Percentiles rank a stretch among this genome's conserved stretches.
Evolutionary conservation across 2,797 vertebrate genomes (phyloP).

Genomic region (Dendrocincla fuliginosa): DNA sequence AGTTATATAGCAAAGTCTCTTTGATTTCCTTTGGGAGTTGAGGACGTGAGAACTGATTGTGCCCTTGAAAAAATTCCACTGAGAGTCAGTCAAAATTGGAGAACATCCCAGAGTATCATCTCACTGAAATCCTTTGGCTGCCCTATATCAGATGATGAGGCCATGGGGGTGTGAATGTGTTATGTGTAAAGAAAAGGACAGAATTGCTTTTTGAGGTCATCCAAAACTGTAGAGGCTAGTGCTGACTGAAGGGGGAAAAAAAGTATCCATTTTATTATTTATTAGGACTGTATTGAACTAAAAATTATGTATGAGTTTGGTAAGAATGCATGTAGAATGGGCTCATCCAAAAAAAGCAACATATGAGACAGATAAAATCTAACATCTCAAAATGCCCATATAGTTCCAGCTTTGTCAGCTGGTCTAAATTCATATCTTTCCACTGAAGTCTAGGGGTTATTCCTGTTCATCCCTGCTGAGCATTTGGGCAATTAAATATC

Average conservation of each 20-base stretch:
- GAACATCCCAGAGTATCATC: conserved; percentile 12
- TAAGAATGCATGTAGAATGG: not conserved
- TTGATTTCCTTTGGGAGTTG: conserved; percentile 23
- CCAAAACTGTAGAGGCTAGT: not conserved
- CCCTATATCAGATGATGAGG: not conserved
- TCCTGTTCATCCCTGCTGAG: not conserved
- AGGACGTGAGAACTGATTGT: not conserved
- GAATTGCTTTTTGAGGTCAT: not conserved
- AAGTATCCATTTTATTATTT: not conserved
- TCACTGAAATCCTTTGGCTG: conserved; percentile 22
- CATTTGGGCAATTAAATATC: conserved; percentile 3
- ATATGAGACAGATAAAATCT: not conserved
- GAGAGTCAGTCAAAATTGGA: conserved; percentile 27
- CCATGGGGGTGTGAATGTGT: not conserved
- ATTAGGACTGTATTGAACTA: not conserved
- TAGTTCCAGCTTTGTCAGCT: not conserved
- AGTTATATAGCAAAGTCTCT: not conserved
- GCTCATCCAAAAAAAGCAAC: not conserved
- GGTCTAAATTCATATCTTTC: not conserved
- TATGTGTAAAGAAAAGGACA: not conserved
- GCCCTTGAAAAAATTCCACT: conserved; percentile 13
- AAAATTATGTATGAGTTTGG: not conserved
- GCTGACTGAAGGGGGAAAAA: not conserved
- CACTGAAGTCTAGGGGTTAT: not conserved
- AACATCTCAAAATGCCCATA: not conserved